Conservation (phyloP, 2,888 invertebrate species). For the Hirtodrosophila duncani region DNA sequence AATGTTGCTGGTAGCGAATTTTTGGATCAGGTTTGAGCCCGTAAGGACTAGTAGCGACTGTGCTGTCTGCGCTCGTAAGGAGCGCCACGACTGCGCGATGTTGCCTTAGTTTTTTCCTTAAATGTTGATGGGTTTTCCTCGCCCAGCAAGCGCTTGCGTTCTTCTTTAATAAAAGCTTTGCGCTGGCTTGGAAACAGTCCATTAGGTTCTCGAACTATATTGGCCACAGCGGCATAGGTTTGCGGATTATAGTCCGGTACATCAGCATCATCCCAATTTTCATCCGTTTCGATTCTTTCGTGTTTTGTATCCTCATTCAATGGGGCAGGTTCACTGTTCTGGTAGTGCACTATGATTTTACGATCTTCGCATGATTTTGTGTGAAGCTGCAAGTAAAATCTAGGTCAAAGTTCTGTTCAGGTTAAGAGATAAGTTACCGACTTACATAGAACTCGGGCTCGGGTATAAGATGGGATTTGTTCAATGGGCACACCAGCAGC, state of each 20-base stretch:
- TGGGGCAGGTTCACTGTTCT: conserved; percentile 30
- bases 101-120: not conserved
- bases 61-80: conserved; percentile 17
- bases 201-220: conserved; percentile 59
- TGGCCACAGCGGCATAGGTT: conserved; percentile 50
- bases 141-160: conserved; percentile 60
- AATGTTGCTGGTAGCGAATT: no score
- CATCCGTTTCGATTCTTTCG: conserved; percentile 42
- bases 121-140: conserved; percentile 4
- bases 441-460: conserved; percentile 78
- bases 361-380: conserved; percentile 46
- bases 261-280: conserved; percentile 51
- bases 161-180: conserved; percentile 68
- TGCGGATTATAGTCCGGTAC: conserved; percentile 69
- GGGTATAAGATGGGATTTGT: conserved; percentile 80
- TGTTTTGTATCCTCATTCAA: conserved; percentile 46
- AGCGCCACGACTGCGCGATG: not conserved
- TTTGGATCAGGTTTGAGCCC: no score
- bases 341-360: conserved; percentile 50
- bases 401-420: not conserved
- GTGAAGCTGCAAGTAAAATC: conserved; percentile 36
- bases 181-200: conserved; percentile 61
- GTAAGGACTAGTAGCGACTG: no score
- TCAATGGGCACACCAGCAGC: conserved; percentile 80
- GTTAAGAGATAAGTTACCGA: not conserved